phyloP scores from a whole-genome alignment of 2,113 vertebrate species.

The Eretmochelys imbricata region DNA sequence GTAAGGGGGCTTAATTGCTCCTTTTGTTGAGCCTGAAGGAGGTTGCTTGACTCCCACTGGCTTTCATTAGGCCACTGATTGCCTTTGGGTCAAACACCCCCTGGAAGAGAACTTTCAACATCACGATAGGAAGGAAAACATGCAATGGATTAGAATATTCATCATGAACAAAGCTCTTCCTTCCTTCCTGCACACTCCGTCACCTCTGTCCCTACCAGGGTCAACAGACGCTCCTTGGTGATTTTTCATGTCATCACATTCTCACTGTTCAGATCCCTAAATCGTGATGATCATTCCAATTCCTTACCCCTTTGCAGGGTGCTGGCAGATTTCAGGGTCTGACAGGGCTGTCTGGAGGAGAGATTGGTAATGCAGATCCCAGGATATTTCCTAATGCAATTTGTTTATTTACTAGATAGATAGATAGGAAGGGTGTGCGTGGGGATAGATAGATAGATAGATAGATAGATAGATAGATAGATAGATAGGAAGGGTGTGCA shows the following conservation, averaged over 20 bases:
- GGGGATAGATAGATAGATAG: no score
- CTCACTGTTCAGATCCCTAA: background rate
- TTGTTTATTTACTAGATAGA: background rate
- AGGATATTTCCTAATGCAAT: background rate
- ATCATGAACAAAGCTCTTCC: background rate
- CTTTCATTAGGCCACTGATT: background rate
- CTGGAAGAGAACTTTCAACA: background rate
- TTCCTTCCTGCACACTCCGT: background rate
- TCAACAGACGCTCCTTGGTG: background rate
- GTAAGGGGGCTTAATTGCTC: background rate
- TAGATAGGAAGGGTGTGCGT: no score
- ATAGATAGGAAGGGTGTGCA: no score
- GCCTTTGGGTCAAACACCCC: background rate
- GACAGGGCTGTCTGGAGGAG: background rate
- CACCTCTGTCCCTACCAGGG: background rate
- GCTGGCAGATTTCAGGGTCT: background rate
- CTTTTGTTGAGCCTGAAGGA: background rate
- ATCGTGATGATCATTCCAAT: background rate
- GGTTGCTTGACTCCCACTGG: background rate
- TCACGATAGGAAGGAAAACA: background rate
- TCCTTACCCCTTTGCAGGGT: background rate
- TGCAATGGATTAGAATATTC: background rate
- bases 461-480: no score
- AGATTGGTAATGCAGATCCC: background rate
- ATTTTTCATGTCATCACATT: background rate